Conservation (phyloP, 2,797 vertebrate species). For the Lophius americanus region DNA sequence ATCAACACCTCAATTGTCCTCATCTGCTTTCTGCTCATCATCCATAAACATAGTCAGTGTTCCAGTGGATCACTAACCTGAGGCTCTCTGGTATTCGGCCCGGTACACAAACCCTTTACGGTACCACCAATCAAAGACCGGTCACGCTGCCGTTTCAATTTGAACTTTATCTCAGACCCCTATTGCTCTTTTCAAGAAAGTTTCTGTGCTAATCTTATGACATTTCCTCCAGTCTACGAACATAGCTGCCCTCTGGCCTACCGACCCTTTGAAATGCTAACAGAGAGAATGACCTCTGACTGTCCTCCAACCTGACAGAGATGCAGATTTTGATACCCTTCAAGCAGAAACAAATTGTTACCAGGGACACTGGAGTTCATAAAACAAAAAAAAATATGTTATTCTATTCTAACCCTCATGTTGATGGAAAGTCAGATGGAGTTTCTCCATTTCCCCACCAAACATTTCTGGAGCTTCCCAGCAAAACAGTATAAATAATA, state of each 20-base stretch:
- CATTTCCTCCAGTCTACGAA: slow-evolving; percentile 45
- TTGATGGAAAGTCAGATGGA: too few species aligned
- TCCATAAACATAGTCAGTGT: too few species aligned
- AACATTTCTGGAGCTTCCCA: too few species aligned
- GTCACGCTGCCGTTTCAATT: slow-evolving; percentile 6
- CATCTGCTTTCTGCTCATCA: too few species aligned
- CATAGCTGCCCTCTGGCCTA: slow-evolving; percentile 18
- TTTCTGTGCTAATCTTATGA: slow-evolving; percentile 30
- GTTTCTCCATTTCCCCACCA: too few species aligned
- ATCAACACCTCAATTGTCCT: too few species aligned
- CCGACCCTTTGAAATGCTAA: slow-evolving; percentile 51
- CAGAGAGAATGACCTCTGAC: slow-evolving; percentile 4
- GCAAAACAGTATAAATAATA: too few species aligned
- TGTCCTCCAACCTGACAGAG: slow-evolving; percentile 3
- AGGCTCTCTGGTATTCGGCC: slow-evolving; percentile 19
- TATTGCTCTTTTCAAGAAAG: slow-evolving; percentile 2
- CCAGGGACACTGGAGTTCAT: background rate
- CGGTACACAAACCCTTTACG: slow-evolving; percentile 18
- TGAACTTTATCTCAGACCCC: slow-evolving; percentile 25
- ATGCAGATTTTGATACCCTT: background rate
- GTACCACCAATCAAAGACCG: slow-evolving; percentile 20
- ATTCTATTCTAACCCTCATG: too few species aligned
- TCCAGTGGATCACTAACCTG: background rate
- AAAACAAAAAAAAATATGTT: too few species aligned
- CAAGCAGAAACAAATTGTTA: background rate